These are phyloP conservation scores for Ceyx cyanopectus DNA, from an alignment of 2,113 vertebrate species.

Conservation along the genomic window DNA sequence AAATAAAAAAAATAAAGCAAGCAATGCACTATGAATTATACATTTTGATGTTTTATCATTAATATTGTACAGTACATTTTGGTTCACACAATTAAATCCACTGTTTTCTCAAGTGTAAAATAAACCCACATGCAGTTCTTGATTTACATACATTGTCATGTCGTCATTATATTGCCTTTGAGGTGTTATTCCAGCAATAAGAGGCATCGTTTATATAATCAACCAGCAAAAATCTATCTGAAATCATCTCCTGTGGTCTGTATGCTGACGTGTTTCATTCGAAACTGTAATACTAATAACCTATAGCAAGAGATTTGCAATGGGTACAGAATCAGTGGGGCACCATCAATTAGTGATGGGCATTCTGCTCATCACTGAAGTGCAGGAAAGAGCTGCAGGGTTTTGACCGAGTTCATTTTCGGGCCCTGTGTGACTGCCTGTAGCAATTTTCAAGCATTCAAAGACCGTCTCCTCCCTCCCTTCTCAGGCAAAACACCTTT, in stretches of 20 bases:
- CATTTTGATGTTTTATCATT: conserved; percentile 95
- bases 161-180: conserved; percentile 77
- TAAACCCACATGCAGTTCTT: conserved; percentile 98
- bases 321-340: not conserved
- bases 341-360: not conserved
- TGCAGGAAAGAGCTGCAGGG: not conserved
- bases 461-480: not conserved
- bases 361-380: not conserved
- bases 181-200: conserved; percentile 62
- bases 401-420: not conserved
- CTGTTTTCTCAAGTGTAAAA: conserved; percentile 99
- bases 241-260: conserved; percentile 20
- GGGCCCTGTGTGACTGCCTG: not conserved
- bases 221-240: conserved; percentile 22
- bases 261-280: conserved; percentile 39
- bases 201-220: conserved; percentile 57
- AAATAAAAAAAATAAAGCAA: conserved; percentile 85
- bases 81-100: conserved; percentile 90
- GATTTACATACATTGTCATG: conserved; percentile 88
- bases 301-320: conserved; percentile 26
- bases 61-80: conserved; percentile 93
- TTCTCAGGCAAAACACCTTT: not conserved
- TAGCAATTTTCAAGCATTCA: not conserved
- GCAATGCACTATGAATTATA: conserved; percentile 90
- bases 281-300: not conserved